Evolutionary conservation across 2,797 vertebrate genomes (phyloP), one percentile per base, ranked within the genome.

Genomic region (Danio tinwini): DNA sequence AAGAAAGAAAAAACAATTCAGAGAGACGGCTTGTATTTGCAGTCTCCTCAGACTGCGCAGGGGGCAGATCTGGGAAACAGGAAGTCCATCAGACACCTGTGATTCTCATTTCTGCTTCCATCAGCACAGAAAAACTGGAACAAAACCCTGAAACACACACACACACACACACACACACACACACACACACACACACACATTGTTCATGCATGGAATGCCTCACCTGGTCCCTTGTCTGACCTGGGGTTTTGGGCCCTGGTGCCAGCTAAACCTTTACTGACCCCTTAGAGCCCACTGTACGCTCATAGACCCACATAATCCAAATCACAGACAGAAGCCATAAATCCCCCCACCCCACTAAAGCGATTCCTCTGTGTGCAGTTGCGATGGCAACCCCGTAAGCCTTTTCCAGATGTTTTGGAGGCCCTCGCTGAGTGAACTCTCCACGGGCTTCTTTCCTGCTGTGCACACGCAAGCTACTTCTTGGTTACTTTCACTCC

Each of bases 31-130:
- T 59, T 89, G 88, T 85, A 87, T 87, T 82, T 83, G 62, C 86
- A 81, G 55, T 21, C 85, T 86, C 74, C 11, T 29, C 1, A 85
- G 81, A 85, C 86, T 86, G 86, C 37, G 86, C 87, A 85, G 88
- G 89, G 88, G 91, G 90, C 88, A 89, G 56, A 59, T 83, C 50
- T 81, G 89, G 91, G 89, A 82, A 88, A 87, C 90, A 86, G 83
- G 87, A 92, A 90, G 85, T 86, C 87, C 14, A 88, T 89, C 90
- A 86, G 89, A 87, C 93, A 96, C 93, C 94, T 96, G 94, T 85
- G 93, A 92, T 92, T 94, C 92, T 92, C 93, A 88, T 90, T 90
- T 86, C 81, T 82, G 87, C 87, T 89, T 88, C 89, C 88, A 74
- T 69, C 44, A 61, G 88, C 81, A 63, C 87, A 87, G 91, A 90